A percentile compares a stretch with the other conserved stretches of the same genome.
Evolutionary conservation across 2,113 vertebrate species (phyloP).

Genomic region (Poecilia latipinna): DNA sequence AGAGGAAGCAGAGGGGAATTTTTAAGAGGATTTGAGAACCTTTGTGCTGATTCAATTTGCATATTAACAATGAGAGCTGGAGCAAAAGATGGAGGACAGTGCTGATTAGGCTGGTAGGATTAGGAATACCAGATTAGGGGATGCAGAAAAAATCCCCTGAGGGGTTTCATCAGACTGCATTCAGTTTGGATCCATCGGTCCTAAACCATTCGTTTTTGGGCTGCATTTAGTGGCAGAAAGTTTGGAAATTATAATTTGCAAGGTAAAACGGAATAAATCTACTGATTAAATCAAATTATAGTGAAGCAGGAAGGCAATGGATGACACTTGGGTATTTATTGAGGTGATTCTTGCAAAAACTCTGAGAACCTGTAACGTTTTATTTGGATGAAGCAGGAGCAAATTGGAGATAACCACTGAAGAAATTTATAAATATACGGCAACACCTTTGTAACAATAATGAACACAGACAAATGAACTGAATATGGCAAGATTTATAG

Average conservation of each 20-base stretch:
- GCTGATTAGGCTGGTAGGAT: neutral
- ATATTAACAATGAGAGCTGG: slow-evolving; percentile 17
- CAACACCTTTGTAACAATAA: too few relatives aligned
- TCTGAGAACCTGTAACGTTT: too few relatives aligned
- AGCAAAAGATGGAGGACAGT: slow-evolving; percentile 31
- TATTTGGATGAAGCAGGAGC: too few relatives aligned
- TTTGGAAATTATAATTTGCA: too few relatives aligned
- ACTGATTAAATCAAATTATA: neutral
- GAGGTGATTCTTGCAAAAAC: neutral
- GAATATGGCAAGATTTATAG: too few relatives aligned
- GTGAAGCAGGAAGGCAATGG: neutral
- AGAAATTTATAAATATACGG: too few relatives aligned
- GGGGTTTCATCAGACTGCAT: neutral
- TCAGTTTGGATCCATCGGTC: neutral
- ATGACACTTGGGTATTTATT: too few relatives aligned
- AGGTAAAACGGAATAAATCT: neutral
- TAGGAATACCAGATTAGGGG: slow-evolving; percentile 6
- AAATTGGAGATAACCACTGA: too few relatives aligned
- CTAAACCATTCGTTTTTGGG: neutral
- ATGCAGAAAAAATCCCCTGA: neutral
- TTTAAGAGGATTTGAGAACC: neutral
- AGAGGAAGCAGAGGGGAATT: neutral
- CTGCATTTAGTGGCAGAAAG: too few relatives aligned
- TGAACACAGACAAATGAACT: too few relatives aligned
- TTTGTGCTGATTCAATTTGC: slow-evolving; percentile 18